These are phyloP conservation scores for Argyresthia albistria DNA, from an alignment of 2,888 invertebrate genomes.

Conservation along the genomic window DNA sequence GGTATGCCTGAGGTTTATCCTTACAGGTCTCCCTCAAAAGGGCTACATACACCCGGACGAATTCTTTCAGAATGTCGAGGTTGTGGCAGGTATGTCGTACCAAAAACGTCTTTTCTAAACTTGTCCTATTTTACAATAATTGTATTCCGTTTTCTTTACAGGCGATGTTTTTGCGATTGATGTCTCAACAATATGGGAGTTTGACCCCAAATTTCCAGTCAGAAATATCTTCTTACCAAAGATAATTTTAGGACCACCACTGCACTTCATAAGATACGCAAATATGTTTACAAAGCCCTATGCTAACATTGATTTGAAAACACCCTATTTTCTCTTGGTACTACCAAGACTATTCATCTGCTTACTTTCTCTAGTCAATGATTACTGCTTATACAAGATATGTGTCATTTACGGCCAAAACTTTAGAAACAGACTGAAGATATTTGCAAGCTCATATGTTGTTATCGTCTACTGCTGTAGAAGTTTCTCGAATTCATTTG, in stretches of 20 bases:
- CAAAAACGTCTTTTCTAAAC: too few species aligned
- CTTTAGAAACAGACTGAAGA: slow-evolving; percentile 77
- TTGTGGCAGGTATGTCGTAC: slow-evolving; percentile 80
- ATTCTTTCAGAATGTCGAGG: slow-evolving; percentile 93
- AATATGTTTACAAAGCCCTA: slow-evolving; percentile 72
- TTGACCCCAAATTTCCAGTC: slow-evolving; percentile 86
- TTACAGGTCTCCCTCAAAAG: slow-evolving; percentile 85
- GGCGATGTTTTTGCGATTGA: slow-evolving; percentile 88
- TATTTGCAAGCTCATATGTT: slow-evolving; percentile 89
- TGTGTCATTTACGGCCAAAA: slow-evolving; percentile 82
- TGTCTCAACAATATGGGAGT: slow-evolving; percentile 90
- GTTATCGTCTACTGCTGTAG: slow-evolving; percentile 86
- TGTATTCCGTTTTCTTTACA: slow-evolving; percentile 50
- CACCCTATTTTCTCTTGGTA: slow-evolving; percentile 81
- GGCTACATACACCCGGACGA: slow-evolving; percentile 98
- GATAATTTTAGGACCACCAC: slow-evolving; percentile 80
- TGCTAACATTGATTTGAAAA: slow-evolving; percentile 74
- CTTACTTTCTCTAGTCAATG: slow-evolving; percentile 83
- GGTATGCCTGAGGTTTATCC: slow-evolving; percentile 73
- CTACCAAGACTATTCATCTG: slow-evolving; percentile 85
- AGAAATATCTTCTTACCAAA: slow-evolving; percentile 87
- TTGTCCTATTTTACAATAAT: too few species aligned
- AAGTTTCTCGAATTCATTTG: slow-evolving; percentile 91
- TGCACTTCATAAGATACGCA: slow-evolving; percentile 74
- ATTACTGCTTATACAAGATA: slow-evolving; percentile 85